These are phyloP conservation scores for Himalopsyche kuldschensis DNA, from an alignment of 2,888 invertebrate genomes.

Conservation along the genomic window DNA sequence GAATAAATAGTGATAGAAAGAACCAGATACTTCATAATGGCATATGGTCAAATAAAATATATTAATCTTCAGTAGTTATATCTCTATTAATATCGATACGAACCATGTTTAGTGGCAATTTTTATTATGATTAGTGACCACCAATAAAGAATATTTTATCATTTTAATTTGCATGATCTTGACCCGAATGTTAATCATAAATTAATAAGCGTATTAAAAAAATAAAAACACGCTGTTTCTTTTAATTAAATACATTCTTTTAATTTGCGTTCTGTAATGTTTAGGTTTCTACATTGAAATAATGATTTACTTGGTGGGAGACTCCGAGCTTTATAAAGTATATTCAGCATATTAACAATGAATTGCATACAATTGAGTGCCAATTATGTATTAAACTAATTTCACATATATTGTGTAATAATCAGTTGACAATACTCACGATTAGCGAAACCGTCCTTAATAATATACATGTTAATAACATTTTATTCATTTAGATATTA, in stretches of 20 bases:
- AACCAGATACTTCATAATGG: too few species aligned
- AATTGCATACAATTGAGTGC: too few species aligned
- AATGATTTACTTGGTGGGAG: neutral
- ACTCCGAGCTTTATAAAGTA: too few species aligned
- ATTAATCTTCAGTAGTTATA: neutral
- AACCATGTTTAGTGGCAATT: neutral
- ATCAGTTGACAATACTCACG: too few species aligned
- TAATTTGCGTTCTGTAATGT: neutral
- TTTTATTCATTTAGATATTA: too few species aligned
- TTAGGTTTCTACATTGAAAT: neutral
- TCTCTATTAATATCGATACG: neutral
- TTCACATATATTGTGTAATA: too few species aligned
- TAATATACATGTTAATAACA: too few species aligned
- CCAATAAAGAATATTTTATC: neutral
- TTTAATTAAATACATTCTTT: neutral
- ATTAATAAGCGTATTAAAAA: neutral
- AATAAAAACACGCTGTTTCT: neutral
- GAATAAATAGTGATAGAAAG: too few species aligned
- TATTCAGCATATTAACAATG: too few species aligned
- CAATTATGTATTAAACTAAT: too few species aligned
- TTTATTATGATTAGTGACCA: neutral
- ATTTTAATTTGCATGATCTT: neutral
- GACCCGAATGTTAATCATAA: neutral
- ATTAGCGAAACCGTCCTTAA: too few species aligned
- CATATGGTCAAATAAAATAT: too few species aligned